These are phyloP conservation scores for Copidosoma floridanum DNA, from an alignment of 1,140 invertebrate genomes.

Conservation along the genomic window DNA sequence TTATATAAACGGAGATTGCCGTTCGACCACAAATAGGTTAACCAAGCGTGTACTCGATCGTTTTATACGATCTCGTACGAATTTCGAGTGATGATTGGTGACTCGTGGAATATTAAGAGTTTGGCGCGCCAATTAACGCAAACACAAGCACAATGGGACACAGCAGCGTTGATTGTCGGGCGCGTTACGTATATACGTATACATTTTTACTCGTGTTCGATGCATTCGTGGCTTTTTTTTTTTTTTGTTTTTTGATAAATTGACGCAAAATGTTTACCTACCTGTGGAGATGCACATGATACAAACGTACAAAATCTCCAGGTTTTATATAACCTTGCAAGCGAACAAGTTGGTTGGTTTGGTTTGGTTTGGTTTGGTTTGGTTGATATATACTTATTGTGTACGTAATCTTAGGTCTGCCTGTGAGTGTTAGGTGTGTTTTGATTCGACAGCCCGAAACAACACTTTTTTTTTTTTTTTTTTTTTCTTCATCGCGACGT, in stretches of 20 bases:
- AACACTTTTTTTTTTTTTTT: conserved; percentile 13
- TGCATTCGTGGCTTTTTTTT: too few relatives aligned
- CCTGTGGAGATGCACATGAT: too few relatives aligned
- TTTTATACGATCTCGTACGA: conserved; percentile 5
- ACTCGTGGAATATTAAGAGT: too few relatives aligned
- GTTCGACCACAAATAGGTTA: conserved; percentile 8
- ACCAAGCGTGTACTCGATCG: conserved; percentile 5
- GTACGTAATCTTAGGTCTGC: too few relatives aligned
- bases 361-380: too few relatives aligned
- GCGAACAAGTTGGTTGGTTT: conserved; percentile 50
- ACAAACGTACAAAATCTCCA: too few relatives aligned
- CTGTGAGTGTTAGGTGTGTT: conserved; percentile 56
- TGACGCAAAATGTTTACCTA: too few relatives aligned
- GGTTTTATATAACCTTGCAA: conserved; percentile 39
- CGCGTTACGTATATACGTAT: too few relatives aligned
- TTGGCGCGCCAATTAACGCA: conserved; percentile 23
- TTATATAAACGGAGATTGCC: background rate
- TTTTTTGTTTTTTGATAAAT: too few relatives aligned
- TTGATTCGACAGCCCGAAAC: conserved; percentile 47
- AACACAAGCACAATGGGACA: conserved; percentile 22
- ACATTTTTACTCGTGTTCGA: too few relatives aligned
- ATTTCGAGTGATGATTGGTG: too few relatives aligned
- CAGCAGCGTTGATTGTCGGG: conserved; percentile 27
- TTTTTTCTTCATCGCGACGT: too few relatives aligned
- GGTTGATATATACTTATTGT: conserved; percentile 33